Evolutionary conservation across 2,888 invertebrate genomes (phyloP).

Genomic region (Agrochola circellaris): DNA sequence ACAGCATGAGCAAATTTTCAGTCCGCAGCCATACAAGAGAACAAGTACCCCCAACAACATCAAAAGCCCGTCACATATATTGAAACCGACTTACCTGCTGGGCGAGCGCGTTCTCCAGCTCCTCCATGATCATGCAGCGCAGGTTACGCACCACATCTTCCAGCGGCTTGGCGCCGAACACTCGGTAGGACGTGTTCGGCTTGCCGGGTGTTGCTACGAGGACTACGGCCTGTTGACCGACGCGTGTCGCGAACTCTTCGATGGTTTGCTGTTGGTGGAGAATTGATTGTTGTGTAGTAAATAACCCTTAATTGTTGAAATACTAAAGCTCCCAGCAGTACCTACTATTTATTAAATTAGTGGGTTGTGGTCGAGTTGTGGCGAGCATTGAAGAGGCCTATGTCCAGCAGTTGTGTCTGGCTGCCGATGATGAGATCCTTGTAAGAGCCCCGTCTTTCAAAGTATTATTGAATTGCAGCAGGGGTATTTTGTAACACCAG

Average conservation of each 20-base stretch:
- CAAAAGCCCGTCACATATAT: not conserved
- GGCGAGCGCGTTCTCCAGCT: conserved; percentile 97
- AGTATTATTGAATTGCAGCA: not conserved
- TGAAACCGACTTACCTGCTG: conserved; percentile 92
- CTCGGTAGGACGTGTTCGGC: conserved; percentile 98
- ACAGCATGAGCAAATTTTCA: not conserved
- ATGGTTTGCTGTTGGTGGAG: conserved; percentile 94
- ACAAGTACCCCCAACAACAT: not conserved
- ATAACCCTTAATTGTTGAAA: not conserved
- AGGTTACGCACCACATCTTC: conserved; percentile 98
- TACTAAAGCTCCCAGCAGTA: not conserved
- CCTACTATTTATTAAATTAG: not conserved
- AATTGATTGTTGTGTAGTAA: not conserved
- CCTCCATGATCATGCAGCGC: conserved; percentile 97
- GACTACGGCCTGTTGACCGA: conserved; percentile 99
- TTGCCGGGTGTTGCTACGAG: conserved; percentile 99
- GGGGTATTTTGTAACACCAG: not conserved
- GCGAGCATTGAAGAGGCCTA: too few species aligned
- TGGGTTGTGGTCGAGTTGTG: not conserved
- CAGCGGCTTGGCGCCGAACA: conserved; percentile 98
- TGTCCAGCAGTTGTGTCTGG: not conserved
- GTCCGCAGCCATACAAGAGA: too few species aligned
- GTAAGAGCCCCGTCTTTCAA: not conserved
- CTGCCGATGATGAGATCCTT: not conserved
- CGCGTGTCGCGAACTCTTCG: conserved; percentile 98